These are phyloP conservation scores for Ochlodes sylvanus DNA, from an alignment of 2,888 invertebrate species.

Conservation along the genomic window DNA sequence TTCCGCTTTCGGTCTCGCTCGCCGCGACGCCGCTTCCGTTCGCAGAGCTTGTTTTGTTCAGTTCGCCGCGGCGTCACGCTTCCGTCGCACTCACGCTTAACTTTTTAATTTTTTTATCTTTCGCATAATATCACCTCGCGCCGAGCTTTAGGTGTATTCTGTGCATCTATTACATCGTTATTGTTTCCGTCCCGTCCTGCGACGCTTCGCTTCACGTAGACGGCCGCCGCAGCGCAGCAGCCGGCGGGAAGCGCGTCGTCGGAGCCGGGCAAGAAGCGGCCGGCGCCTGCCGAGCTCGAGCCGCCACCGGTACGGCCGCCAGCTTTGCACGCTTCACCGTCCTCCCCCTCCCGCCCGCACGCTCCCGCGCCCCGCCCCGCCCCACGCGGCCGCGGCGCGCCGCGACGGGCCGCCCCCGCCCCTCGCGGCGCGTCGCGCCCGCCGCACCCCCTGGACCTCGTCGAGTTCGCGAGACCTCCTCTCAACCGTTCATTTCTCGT, in stretches of 20 bases:
- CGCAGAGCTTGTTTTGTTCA: constrained; percentile 81
- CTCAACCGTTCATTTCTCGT: constrained; percentile 83
- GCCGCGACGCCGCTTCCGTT: constrained; percentile 83
- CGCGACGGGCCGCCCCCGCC: constrained; percentile 63
- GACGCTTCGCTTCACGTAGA: constrained; percentile 85
- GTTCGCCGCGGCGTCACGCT: constrained; percentile 79
- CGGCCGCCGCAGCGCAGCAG: constrained; percentile 86
- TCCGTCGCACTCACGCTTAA: constrained; percentile 85
- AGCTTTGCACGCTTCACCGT: constrained; percentile 87
- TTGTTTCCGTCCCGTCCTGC: constrained; percentile 85
- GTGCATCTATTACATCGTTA: constrained; percentile 85
- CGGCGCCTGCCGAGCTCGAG: constrained; percentile 87
- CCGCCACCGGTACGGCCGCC: constrained; percentile 95
- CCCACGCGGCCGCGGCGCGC: constrained; percentile 58
- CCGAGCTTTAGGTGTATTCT: constrained; percentile 85
- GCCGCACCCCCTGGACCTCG: constrained; percentile 47
- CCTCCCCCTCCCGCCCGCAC: constrained; percentile 48
- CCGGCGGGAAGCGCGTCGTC: constrained; percentile 87
- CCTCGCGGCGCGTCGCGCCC: constrained; percentile 50
- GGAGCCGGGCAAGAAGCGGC: constrained; percentile 98
- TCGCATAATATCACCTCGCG: constrained; percentile 83
- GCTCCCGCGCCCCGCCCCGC: constrained; percentile 49
- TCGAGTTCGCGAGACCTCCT: constrained; percentile 57
- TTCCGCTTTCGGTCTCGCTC: constrained; percentile 81
- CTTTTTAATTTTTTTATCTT: constrained; percentile 80